Base-by-base conservation (phyloP, 2,888 invertebrate genomes). In the Sesia bembeciformis region DNA sequence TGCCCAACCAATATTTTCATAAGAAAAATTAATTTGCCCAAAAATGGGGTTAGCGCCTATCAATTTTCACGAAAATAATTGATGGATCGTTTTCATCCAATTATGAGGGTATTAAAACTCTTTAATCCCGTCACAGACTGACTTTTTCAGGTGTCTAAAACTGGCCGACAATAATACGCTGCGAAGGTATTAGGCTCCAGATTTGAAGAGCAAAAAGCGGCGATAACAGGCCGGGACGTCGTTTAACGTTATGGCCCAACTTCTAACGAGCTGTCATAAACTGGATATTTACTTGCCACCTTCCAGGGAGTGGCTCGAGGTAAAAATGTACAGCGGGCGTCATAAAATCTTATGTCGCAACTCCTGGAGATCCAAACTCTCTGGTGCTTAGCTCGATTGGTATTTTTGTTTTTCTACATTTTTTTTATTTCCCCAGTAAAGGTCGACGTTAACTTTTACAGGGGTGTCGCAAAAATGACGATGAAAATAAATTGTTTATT, bases 251-350 rank as follows among this genome's bases (percentile, higher is more conserved):
- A 86, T 75, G 76, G 74, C 70, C 78, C 53, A 86, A 87, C 76
- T 87, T 86, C 74, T 85, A 85, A 88, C 84, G 86, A 86, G 81
- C 65, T 69, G 76, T 72, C 81, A 78, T 88, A 86, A 87, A 87
- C 74, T 79, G 73, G 69, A 73, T 82, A 83, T 85, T 84, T 84
- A 84, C 84, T 81, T 72, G 75, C 74, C 71, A 70, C 73, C 74
- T 74, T 60, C 53, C 54, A 61, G 64, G 61, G 54, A 57, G 62
- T 23, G 61, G 62, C 61, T 65, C 56, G 62, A 74, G 69, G 76
- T 74, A 76, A 74, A 76, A 78, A 75, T 52, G 52, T 52, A 50
- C 52, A 40, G 7, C 52, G 40, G 52, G 52, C 40, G 62, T 72
- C 81, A 69, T 83, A 76, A 83, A 84, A 79, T 73, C 68, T 81